A percentile compares a stretch with the other conserved stretches of the same genome.
phyloP scores from a whole-genome alignment of 2,797 vertebrate genomes.

The Glossophaga mutica region DNA sequence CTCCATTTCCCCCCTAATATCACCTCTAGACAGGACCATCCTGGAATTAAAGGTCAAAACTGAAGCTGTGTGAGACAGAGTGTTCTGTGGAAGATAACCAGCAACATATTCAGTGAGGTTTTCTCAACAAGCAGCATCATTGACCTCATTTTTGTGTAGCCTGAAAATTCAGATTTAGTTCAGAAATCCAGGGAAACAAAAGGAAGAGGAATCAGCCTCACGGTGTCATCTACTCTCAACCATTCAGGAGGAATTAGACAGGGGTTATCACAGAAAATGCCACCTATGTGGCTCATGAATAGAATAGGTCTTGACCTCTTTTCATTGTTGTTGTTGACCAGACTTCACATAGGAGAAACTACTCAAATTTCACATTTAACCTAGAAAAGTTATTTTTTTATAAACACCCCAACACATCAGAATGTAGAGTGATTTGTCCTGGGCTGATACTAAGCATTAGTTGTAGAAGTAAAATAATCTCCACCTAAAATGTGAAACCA shows the following conservation, averaged over 20 bases:
- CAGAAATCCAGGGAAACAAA: neutral
- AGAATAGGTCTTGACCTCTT: neutral
- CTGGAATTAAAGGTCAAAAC: neutral
- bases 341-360: neutral
- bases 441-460: neutral
- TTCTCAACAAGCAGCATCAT: neutral
- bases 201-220: neutral
- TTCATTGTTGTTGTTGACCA: slow-evolving; percentile 18
- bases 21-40: neutral
- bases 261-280: neutral
- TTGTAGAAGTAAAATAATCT: neutral
- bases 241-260: neutral
- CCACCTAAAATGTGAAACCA: neutral
- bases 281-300: neutral
- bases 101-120: neutral
- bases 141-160: neutral
- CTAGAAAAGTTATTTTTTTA: neutral
- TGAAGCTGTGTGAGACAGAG: neutral
- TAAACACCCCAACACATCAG: neutral
- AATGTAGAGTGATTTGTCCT: neutral
- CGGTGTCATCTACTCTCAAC: neutral
- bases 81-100: neutral
- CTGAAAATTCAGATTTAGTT: neutral
- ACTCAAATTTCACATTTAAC: slow-evolving; percentile 41
- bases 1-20: neutral